These are phyloP conservation scores for Azemiops feae DNA, from an alignment of 2,113 vertebrate species.

Conservation along the genomic window DNA sequence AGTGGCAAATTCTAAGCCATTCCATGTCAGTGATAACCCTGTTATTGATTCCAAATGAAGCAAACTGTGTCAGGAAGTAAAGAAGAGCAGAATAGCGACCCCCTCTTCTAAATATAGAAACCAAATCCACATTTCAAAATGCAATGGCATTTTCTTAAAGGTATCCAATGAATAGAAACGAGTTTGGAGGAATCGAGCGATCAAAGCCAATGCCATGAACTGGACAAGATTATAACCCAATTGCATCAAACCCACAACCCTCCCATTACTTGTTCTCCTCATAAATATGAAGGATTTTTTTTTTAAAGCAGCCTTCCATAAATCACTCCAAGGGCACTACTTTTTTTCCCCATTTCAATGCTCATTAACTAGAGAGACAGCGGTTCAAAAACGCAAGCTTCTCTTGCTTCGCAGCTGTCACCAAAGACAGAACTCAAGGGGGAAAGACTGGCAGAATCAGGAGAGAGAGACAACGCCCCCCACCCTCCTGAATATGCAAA, in stretches of 20 bases:
- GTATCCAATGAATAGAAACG: slow-evolving; percentile 30
- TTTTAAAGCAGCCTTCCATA: neutral
- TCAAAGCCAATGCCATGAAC: neutral
- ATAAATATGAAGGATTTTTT: slow-evolving; percentile 33
- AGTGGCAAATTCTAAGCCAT: neutral
- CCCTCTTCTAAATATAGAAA: slow-evolving; percentile 5
- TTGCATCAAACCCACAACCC: neutral
- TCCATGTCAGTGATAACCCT: neutral
- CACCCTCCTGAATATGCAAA: slow-evolving; percentile 44
- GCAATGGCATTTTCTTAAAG: neutral
- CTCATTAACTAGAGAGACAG: slow-evolving; percentile 17
- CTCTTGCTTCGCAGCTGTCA: slow-evolving; percentile 41
- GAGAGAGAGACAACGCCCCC: slow-evolving; percentile 27
- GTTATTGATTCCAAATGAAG: slow-evolving; percentile 15
- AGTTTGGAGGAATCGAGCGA: slow-evolving; percentile 19
- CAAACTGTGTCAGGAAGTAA: neutral
- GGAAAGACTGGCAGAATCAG: neutral
- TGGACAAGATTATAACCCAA: neutral
- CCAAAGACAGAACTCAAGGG: neutral
- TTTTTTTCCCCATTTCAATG: slow-evolving; percentile 31
- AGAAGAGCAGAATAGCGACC: neutral
- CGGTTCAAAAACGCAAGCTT: slow-evolving; percentile 22
- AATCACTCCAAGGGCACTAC: slow-evolving; percentile 5
- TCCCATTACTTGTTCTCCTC: neutral
- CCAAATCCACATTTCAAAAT: slow-evolving; percentile 30